Evolutionary conservation across 30 jellyfish, hydroid and myxozoan genomes (phyloP).

Genomic region (Clytia hemisphaerica): DNA sequence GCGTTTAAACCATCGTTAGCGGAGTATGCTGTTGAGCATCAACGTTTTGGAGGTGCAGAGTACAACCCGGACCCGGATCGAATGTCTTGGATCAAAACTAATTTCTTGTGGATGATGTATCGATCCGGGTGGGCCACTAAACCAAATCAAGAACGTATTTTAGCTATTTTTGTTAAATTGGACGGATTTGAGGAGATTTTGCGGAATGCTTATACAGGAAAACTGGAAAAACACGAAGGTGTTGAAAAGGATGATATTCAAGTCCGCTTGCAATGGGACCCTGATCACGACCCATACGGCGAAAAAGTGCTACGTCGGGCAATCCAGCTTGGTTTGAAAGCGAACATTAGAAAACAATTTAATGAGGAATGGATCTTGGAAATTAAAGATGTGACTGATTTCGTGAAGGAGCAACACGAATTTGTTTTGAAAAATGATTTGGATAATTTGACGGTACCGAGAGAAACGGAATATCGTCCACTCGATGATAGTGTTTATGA

Average conservation of each 20-base stretch:
- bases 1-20: conserved; percentile 8
- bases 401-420: not conserved
- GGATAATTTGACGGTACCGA: not conserved
- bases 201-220: not conserved
- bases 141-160: not conserved
- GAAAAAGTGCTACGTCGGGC: not conserved
- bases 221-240: not conserved
- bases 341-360: not conserved
- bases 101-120: conserved; percentile 19
- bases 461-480: not conserved
- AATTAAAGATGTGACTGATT: not conserved
- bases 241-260: not conserved
- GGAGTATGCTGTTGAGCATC: conserved; percentile 12
- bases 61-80: not conserved
- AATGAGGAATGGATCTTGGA: not conserved
- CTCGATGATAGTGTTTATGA: not conserved
- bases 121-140: conserved; percentile 18
- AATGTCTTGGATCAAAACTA: conserved; percentile 22
- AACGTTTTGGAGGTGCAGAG: not conserved
- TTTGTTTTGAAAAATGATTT: not conserved
- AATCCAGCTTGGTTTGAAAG: not conserved
- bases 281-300: not conserved
- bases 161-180: not conserved
- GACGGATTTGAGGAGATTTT: not conserved
- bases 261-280: conserved; percentile 2